Evolutionary conservation across 2,888 invertebrate genomes (phyloP).

Genomic region (Oasisia sp.): DNA sequence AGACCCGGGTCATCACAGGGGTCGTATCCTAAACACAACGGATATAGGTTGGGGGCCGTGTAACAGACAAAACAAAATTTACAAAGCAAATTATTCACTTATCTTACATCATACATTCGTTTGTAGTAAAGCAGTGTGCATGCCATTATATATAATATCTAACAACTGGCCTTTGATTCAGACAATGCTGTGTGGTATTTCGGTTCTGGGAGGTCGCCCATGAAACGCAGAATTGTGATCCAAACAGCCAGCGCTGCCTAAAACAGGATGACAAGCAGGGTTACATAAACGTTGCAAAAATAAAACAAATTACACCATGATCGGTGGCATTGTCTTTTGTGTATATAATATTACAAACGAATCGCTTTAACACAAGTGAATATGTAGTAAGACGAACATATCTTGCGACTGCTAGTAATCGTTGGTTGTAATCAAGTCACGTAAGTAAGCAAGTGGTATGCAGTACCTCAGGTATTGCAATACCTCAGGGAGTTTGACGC

Average conservation of each 20-base stretch:
- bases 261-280: constrained; percentile 29
- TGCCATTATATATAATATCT: not conserved
- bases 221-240: constrained; percentile 89
- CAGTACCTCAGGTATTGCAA: no score
- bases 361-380: not conserved
- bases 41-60: no score
- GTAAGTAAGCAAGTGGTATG: no score
- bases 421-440: no score
- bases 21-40: constrained; percentile 81
- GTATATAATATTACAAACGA: not conserved
- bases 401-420: not conserved
- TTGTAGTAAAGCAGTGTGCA: not conserved
- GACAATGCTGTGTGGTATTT: constrained; percentile 68
- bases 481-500: no score
- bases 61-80: no score
- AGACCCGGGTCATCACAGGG: constrained; percentile 98
- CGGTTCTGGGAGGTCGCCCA: constrained; percentile 90
- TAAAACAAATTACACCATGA: no score
- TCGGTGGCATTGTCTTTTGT: no score
- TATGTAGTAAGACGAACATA: not conserved
- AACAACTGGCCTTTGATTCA: constrained; percentile 51
- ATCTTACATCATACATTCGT: not conserved
- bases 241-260: constrained; percentile 96
- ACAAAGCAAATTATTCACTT: no score
- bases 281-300: not conserved